phyloP scores from a whole-genome alignment of 2,888 invertebrate species.

The Cheilosia impressa region DNA sequence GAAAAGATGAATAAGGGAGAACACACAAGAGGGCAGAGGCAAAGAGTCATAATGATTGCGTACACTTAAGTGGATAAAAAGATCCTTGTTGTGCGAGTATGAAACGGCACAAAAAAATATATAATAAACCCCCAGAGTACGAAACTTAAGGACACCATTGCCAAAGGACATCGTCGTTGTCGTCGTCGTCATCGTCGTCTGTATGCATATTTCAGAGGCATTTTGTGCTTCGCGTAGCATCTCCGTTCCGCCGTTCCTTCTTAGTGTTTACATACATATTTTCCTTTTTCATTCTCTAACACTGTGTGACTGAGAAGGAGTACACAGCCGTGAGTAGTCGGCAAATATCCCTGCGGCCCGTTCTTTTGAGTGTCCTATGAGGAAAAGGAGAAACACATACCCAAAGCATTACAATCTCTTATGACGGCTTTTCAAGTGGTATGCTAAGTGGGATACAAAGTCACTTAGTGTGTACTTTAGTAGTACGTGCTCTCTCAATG shows the following conservation, averaged over 20 bases:
- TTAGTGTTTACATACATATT: constrained; percentile 38
- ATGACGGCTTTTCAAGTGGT: constrained; percentile 72
- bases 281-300: constrained; percentile 8
- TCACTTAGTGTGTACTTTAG: constrained; percentile 74
- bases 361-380: constrained; percentile 25
- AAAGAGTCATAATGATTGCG: constrained; percentile 71
- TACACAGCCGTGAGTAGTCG: background rate
- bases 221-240: constrained; percentile 69
- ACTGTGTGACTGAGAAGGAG: constrained; percentile 42
- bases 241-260: constrained; percentile 35
- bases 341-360: constrained; percentile 33
- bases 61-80: constrained; percentile 74
- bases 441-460: constrained; percentile 75
- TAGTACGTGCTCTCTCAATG: constrained; percentile 72
- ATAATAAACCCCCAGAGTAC: constrained; percentile 30
- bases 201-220: constrained; percentile 69
- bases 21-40: constrained; percentile 47
- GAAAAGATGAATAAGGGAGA: constrained; percentile 52
- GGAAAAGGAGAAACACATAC: constrained; percentile 27
- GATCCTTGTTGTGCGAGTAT: constrained; percentile 62
- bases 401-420: constrained; percentile 71
- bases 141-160: constrained; percentile 68
- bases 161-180: constrained; percentile 54
- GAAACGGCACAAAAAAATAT: constrained; percentile 27
- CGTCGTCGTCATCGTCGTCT: constrained; percentile 24